Base-by-base conservation (phyloP, 2,113 vertebrate genomes). In the Stercorarius parasiticus region DNA sequence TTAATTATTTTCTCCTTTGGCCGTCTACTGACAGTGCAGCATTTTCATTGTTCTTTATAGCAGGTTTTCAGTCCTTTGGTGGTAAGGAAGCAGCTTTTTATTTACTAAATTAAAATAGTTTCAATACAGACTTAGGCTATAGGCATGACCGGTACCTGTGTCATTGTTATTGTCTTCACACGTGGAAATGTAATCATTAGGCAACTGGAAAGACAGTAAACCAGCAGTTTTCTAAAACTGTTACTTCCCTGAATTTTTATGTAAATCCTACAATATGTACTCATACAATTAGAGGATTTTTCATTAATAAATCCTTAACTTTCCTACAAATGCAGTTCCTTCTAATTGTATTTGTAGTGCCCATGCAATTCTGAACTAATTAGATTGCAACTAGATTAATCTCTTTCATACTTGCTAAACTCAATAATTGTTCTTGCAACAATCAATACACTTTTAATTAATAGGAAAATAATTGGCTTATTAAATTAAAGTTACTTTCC, bases 391-490 rank as follows among this genome's bases (percentile, higher is more conserved):
- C 97, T 95, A 97, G 93, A 96, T 97, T 98, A 96, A 98, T 98
- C 95, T 95, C 88, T 96, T 97, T 97, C 91, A 95, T 97, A 97
- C 95, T 98, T 96, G 72, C 69, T 95, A 97, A 97, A 93, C 3
- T 79, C 52, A 95, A 81, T 98, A 98, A 97, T 97, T 97, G 94
- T 55, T 97, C 91, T 96, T 96, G 95, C 85, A 96, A 96, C 95
- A 98, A 97, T 95, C 91, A 97, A 96, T 97, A 95, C 73, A 94
- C 93, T 94, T 98, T 97, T 97, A 97, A 97, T 98, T 98, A 98
- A 96, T 96, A 95, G 71, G 83, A 93, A 98, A 97, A 96, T 95
- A 96, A 96, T 93, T 98, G 81, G 70, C 79, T 94, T 97, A 94
- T 97, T 95, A 97, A 97, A 98, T 97, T 97, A 96, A 97, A 97